Evolutionary conservation across 1,140 invertebrate species (phyloP), one percentile per base, ranked within the genome.

Genomic region (Megathymus violae): DNA sequence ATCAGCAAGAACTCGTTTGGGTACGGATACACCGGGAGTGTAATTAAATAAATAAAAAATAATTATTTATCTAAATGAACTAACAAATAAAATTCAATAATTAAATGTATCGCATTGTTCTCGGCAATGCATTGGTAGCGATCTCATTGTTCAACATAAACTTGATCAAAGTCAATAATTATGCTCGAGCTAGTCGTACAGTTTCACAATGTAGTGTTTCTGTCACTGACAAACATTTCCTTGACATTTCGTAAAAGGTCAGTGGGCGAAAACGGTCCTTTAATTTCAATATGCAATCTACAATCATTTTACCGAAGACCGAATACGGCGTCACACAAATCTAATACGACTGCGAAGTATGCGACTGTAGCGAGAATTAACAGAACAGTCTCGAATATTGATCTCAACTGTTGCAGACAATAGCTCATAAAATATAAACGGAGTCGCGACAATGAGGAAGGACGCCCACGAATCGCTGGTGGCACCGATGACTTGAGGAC

Each of bases 401-500:
- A 47, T 59, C 56, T 59, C 31, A 44, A 22, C 41, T 13, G 36
- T 17, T 25, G 14, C 31, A 36, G 43, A 59, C 54, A 59, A 59
- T 59, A 38, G 27, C 25, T 47, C 36, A 59, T 59, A 59, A 59
- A 59, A 59, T 10, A 17, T 19, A 36, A 46, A 15, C 41, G 54
- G 31, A 13, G 52, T 56, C n/a, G 69, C 70, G 61, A 58, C 61
- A 85, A 85, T 80, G 74, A 87, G 84, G 84, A 85, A 76, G 80
- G 64, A 64, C 82, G 79, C 84, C 84, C 64, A 87, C 84, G 25
- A 63, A 63, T 38, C 25, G 14, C 14, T 62, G 19, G 38, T 27
- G 74, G 73, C 71, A 74, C 31, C 46, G 56, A 40, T 51, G 15
- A 54, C 38, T 62, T 62, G 48, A 19, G 22, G 47, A 65, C 62